These are phyloP conservation scores for Drosophila virilis DNA, from an alignment of 1,140 invertebrate genomes.

Conservation along the genomic window DNA sequence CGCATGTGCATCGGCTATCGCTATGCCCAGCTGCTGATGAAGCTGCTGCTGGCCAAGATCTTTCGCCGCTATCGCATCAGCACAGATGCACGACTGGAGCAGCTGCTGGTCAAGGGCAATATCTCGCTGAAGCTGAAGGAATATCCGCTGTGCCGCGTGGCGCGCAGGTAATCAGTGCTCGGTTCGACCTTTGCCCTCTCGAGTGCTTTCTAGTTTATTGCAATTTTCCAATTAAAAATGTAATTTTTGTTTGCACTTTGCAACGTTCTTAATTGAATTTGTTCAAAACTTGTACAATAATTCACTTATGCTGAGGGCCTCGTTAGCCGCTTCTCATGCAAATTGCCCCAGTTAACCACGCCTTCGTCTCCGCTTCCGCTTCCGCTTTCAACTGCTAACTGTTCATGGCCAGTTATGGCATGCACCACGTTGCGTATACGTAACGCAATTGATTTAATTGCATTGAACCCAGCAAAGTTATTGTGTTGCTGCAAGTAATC, in stretches of 20 bases:
- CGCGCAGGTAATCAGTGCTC: slow-evolving; percentile 43
- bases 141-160: slow-evolving; percentile 70
- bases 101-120: slow-evolving; percentile 69
- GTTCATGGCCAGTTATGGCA: slow-evolving; percentile 13
- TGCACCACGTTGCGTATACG: slow-evolving; percentile 51
- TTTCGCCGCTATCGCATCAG: slow-evolving; percentile 71
- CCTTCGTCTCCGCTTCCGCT: slow-evolving; percentile 20
- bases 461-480: slow-evolving; percentile 6
- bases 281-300: slow-evolving; percentile 52
- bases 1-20: slow-evolving; percentile 83
- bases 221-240: slow-evolving; percentile 74
- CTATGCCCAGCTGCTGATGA: slow-evolving; percentile 77
- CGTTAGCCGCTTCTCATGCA: slow-evolving; percentile 44
- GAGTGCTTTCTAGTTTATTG: slow-evolving; percentile 13
- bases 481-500: slow-evolving; percentile 16
- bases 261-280: slow-evolving; percentile 69
- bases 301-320: slow-evolving; percentile 52
- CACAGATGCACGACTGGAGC: slow-evolving; percentile 58
- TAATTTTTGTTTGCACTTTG: slow-evolving; percentile 64
- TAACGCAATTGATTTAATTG: slow-evolving; percentile 70
- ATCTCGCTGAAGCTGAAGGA: slow-evolving; percentile 74
- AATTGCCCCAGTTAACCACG: slow-evolving; percentile 44
- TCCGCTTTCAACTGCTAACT: slow-evolving; percentile 12
- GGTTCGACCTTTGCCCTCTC: not conserved
- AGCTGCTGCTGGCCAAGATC: slow-evolving; percentile 71